Base-by-base conservation (phyloP, 2,888 invertebrate species). In the Steromphala cineraria region DNA sequence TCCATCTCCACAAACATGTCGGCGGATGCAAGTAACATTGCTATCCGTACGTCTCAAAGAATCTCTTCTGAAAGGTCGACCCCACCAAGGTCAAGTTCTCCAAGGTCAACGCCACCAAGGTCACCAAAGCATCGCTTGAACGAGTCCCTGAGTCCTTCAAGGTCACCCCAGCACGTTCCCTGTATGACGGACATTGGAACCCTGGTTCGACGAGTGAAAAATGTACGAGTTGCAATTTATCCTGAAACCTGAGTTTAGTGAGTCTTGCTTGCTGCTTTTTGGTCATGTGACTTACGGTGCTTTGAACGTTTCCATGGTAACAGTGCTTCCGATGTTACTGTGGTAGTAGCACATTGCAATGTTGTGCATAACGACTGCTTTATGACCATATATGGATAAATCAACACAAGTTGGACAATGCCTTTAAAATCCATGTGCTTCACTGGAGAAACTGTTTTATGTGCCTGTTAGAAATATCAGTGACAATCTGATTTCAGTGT, bases 171-270 rank as follows among this genome's bases (percentile, higher is more conserved):
- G 15, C 86, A 85, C 21, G 83, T 85, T 17, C 84, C 89, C 2
- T 91, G 91, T 80, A 88, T 91, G 85, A 81, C 90, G 0, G 91
- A 92, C 80, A 87, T 92, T 36, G 88, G 89, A 10, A 87, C 86
- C 19, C 84, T 92, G 40, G 90, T 92, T 52, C 85, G 90, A 17
- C 83, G 91, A 74, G 90, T 92, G 67, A 89, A 89, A 87, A 91
- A 90, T 81, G 91, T 91, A 83, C 88, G 90, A 84, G 87, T 91
- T 53, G 89, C 90, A n/a, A 88, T 89, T 83, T 89, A 91, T 15
- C 90, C 87, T 56, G 88, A 90, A 80, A 89, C 88, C n/a, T 88
- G 89, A 81, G 88, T 89, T 28, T 88, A 86, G 83, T 71, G 17
- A n/a, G 55, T 10, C 52, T 67, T 19, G 28, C 31, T 53, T 21